Conservation (phyloP, 2,113 vertebrate genomes). For the Chaetops frenatus region DNA sequence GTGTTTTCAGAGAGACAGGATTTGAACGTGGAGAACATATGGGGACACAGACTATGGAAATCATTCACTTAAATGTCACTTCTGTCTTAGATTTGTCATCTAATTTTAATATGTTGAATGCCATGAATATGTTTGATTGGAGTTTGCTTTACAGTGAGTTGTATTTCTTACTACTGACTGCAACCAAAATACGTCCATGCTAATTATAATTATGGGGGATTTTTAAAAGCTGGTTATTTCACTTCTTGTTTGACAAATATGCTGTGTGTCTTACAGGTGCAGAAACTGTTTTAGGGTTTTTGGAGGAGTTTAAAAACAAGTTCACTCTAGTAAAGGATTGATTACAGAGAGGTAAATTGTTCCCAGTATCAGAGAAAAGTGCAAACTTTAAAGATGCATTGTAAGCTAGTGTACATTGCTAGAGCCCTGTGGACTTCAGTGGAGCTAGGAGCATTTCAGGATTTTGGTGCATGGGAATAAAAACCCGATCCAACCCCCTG, state of each 20-base stretch:
- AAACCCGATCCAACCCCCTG: background rate
- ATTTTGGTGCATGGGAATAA: background rate
- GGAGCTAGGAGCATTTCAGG: background rate
- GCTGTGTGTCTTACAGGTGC: background rate
- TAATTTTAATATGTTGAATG: slow-evolving; percentile 5
- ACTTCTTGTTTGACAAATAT: background rate
- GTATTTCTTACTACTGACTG: background rate
- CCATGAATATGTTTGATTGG: background rate
- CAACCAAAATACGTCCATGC: background rate
- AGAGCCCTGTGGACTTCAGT: background rate
- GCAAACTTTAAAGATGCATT: background rate
- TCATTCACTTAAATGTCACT: slow-evolving; percentile 18
- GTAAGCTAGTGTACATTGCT: background rate
- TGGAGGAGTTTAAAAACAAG: background rate
- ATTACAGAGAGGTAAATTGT: background rate
- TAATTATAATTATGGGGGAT: background rate
- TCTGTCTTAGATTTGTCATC: slow-evolving; percentile 1
- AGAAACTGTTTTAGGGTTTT: background rate
- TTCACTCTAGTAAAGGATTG: background rate
- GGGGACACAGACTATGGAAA: background rate
- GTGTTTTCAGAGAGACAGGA: background rate
- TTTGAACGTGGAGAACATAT: background rate
- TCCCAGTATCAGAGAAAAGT: background rate
- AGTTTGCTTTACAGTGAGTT: background rate
- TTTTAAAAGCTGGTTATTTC: background rate